A percentile compares a stretch with the other conserved stretches of the same genome.
Evolutionary conservation across 2,888 invertebrate genomes (phyloP).

Genomic region (Phorcus lineatus): DNA sequence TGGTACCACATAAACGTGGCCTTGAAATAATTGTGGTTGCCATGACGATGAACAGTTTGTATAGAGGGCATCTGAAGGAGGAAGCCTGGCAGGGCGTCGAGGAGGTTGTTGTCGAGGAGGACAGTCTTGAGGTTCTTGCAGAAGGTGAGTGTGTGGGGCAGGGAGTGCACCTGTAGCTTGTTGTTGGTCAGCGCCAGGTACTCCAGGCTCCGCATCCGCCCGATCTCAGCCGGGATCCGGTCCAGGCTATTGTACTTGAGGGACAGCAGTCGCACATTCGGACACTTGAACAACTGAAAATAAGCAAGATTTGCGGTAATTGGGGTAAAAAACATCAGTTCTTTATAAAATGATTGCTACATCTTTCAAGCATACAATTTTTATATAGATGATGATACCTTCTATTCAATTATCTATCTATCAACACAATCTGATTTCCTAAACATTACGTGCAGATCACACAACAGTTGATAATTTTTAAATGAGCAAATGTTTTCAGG

Average conservation of each 20-base stretch:
- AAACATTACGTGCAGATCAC: too few species aligned
- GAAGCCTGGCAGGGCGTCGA: constrained; percentile 77
- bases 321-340: too few species aligned
- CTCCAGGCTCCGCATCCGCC: constrained; percentile 75
- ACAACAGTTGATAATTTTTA: too few species aligned
- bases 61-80: constrained; percentile 75
- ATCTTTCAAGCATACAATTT: too few species aligned
- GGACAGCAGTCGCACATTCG: constrained; percentile 74
- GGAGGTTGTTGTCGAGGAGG: constrained; percentile 76
- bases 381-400: too few species aligned
- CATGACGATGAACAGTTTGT: constrained; percentile 77
- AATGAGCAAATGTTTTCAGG: too few species aligned
- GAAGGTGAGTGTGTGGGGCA: constrained; percentile 76
- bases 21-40: constrained; percentile 78
- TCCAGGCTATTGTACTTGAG: constrained; percentile 76
- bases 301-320: too few species aligned
- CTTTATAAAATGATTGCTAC: too few species aligned
- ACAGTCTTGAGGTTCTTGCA: constrained; percentile 74
- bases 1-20: constrained; percentile 78
- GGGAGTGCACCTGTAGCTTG: constrained; percentile 76
- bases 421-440: too few species aligned
- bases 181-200: constrained; percentile 76
- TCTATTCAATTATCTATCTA: too few species aligned
- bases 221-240: constrained; percentile 76
- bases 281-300: constrained; percentile 76